Conservation (phyloP, 1,140 invertebrate species). For the Aphelinus certus region DNA sequence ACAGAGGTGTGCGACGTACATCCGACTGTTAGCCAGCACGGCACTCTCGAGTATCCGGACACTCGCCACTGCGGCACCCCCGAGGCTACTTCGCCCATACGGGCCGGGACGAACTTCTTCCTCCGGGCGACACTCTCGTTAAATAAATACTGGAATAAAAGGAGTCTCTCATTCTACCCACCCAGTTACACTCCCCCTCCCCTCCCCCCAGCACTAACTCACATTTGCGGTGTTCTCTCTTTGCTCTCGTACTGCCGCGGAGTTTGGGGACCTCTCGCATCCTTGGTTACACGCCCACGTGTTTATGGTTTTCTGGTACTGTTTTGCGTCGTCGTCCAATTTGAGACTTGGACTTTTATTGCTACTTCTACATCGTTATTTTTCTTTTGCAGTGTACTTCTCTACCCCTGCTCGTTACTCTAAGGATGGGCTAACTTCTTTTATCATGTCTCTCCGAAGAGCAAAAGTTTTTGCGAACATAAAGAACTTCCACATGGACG, state of each 20-base stretch:
- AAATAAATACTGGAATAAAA: slow-evolving; percentile 44
- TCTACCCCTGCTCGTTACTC: too few relatives aligned
- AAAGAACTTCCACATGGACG: too few relatives aligned
- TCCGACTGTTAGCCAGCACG: slow-evolving; percentile 29
- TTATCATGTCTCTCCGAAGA: too few relatives aligned
- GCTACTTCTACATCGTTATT: too few relatives aligned
- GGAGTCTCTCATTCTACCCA: slow-evolving; percentile 26
- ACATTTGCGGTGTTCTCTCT: background rate
- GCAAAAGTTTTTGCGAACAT: too few relatives aligned
- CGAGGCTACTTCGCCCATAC: slow-evolving; percentile 32
- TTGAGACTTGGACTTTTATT: too few relatives aligned
- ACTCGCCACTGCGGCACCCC: slow-evolving; percentile 27
- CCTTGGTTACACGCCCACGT: too few relatives aligned
- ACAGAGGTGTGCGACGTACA: slow-evolving; percentile 7
- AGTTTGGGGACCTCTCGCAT: background rate
- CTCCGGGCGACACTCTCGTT: slow-evolving; percentile 40
- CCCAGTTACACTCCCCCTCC: background rate
- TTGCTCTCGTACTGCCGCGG: slow-evolving; percentile 8
- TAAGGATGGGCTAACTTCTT: too few relatives aligned
- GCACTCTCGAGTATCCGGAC: slow-evolving; percentile 35
- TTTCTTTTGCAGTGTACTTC: too few relatives aligned
- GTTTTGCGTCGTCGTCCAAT: too few relatives aligned
- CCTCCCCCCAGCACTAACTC: too few relatives aligned
- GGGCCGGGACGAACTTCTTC: slow-evolving; percentile 14
- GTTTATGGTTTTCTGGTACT: too few relatives aligned